Conservation (phyloP, 35 echinoderm and acorn worm species). For the Anneissia japonica region DNA sequence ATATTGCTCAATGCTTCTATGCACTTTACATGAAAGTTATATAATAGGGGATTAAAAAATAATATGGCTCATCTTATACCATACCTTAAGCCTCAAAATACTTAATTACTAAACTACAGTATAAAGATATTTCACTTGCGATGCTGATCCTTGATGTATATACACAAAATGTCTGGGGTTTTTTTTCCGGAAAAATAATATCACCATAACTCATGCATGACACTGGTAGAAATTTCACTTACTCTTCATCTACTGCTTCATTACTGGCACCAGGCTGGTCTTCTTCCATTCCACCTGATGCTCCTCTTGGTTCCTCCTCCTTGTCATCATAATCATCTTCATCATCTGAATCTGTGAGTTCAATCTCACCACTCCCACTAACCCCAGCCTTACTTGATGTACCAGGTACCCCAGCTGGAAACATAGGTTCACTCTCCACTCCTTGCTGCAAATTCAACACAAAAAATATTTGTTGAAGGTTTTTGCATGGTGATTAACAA, state of each 20-base stretch:
- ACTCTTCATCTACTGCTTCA: constrained; percentile 1
- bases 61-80: too few relatives aligned
- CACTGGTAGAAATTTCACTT: background rate
- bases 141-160: too few relatives aligned
- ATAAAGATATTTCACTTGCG: too few relatives aligned
- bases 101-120: too few relatives aligned
- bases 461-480: background rate
- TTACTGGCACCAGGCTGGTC: constrained; percentile 23
- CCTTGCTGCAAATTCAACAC: constrained; percentile 59
- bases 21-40: too few relatives aligned
- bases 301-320: background rate
- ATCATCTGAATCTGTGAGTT: constrained; percentile 46
- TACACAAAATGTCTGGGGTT: too few relatives aligned
- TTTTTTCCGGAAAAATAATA: too few relatives aligned
- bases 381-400: background rate
- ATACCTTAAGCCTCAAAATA: too few relatives aligned
- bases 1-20: too few relatives aligned
- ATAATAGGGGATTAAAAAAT: too few relatives aligned
- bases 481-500: background rate
- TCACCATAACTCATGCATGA: too few relatives aligned
- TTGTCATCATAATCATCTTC: constrained; percentile 18
- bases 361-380: constrained; percentile 38
- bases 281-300: background rate
- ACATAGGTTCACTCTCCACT: constrained; percentile 48
- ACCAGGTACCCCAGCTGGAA: constrained; percentile 42